Evolutionary conservation across 2,797 vertebrate species (phyloP), one percentile per base, ranked within the genome.

Genomic region (Dromococcyx pavoninus): DNA sequence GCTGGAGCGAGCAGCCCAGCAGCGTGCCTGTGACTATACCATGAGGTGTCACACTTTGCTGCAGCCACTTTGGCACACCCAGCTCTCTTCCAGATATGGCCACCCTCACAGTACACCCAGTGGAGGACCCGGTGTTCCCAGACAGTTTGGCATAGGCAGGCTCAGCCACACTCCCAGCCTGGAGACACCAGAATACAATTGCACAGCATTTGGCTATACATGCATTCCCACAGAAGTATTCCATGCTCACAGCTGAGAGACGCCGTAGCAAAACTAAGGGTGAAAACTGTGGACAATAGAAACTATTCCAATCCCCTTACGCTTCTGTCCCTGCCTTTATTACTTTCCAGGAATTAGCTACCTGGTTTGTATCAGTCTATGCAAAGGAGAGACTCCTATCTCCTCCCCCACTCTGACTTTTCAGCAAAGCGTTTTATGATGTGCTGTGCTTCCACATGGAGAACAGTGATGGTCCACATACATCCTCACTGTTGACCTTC

Each of bases 191-290:
- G 73, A 39, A 7, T 1, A 10, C 0, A 1, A 17, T 25, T 0
- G 0, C 4, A 0, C 2, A 0, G 19, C n/a, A 24, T 3, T 28
- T 1, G 18, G 32, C 23, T 13, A 23, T 7, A 11, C 5, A 0
- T 3, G 25, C 4, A 10, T 35, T 50, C 43, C 79, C 30, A 5
- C 2, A 32, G 33, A 8, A 41, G 51, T 46, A 8, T 14, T 46
- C 39, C 15, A 10, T 33, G 44, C 41, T 66, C 1, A 6, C 39
- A 35, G 56, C 69, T 10, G 50, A 27, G 62, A 51, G 70, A 19
- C 13, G 57, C 43, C 4, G 0, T 9, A 30, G 51, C 58, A 66
- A 48, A 37, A 19, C 46, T 22, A 11, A 39, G 32, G 27, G 13
- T 79, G 62, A 32, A 28, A 62, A 57, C 43, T 4, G 9, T 13